A percentile compares a stretch with the other conserved stretches of the same genome.
These are phyloP conservation scores for Aplidium turbinatum DNA, from an alignment of 23 tunicate genomes.

Conservation along the genomic window DNA sequence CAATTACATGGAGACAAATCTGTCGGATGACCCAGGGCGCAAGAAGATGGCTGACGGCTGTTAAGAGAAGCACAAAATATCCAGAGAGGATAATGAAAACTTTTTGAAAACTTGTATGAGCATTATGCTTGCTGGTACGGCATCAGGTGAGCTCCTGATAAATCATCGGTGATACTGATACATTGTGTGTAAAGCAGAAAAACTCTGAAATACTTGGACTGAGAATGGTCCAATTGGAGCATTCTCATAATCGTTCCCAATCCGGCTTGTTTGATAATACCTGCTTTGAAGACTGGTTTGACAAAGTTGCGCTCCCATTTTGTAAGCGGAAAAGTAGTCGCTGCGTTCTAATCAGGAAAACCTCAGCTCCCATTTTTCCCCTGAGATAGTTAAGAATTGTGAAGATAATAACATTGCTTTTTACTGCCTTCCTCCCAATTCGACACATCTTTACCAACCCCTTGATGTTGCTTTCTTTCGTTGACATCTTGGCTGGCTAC, in stretches of 20 bases:
- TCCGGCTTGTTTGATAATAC: slow-evolving; percentile 28
- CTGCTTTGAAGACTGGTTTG: slow-evolving; percentile 44
- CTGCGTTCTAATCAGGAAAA: slow-evolving; percentile 22
- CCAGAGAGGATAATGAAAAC: slow-evolving; percentile 34
- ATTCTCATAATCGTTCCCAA: slow-evolving; percentile 14
- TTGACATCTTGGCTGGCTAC: slow-evolving; percentile 13
- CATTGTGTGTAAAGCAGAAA: slow-evolving; percentile 26
- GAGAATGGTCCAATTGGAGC: slow-evolving; percentile 32
- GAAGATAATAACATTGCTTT: slow-evolving; percentile 8
- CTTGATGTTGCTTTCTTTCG: slow-evolving; percentile 25
- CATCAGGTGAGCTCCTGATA: slow-evolving; percentile 29
- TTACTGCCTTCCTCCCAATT: slow-evolving; percentile 27
- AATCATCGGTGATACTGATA: too few species aligned
- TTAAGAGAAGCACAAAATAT: slow-evolving; percentile 22
- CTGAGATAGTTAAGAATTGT: slow-evolving; percentile 6
- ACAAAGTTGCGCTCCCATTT: slow-evolving; percentile 12
- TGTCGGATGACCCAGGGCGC: slow-evolving; percentile 42
- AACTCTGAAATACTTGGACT: slow-evolving; percentile 29
- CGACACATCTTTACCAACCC: slow-evolving; percentile 26
- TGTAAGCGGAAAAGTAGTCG: slow-evolving; percentile 10
- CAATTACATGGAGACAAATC: slow-evolving; percentile 38
- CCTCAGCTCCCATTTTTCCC: slow-evolving; percentile 30
- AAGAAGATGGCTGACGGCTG: neutral
- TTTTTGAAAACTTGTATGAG: slow-evolving; percentile 4
- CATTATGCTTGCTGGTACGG: slow-evolving; percentile 43